phyloP scores from a whole-genome alignment of 2,888 invertebrate genomes.

The Noctua comes region DNA sequence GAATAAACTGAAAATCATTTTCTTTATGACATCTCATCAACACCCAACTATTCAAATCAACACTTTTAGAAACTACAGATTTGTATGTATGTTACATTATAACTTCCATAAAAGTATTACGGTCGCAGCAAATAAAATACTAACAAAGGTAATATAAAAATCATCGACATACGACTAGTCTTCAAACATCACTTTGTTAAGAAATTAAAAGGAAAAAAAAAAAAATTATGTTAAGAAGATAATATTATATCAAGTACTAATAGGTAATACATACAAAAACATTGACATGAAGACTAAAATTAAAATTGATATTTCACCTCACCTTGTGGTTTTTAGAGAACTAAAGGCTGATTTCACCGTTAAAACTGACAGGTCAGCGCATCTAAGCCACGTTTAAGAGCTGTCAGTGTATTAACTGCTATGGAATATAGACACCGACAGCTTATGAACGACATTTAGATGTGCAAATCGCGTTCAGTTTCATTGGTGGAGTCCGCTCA shows the following conservation, averaged over 20 bases:
- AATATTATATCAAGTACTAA: conserved; percentile 19
- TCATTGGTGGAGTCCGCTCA: neutral
- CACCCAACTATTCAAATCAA: neutral
- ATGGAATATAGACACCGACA: neutral
- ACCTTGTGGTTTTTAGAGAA: neutral
- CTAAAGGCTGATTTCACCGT: neutral
- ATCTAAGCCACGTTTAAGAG: neutral
- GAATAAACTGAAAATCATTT: conserved; percentile 27
- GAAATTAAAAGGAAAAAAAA: conserved; percentile 35
- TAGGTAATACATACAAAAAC: conserved; percentile 17
- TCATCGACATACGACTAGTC: conserved; percentile 57
- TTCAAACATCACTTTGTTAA: conserved; percentile 42
- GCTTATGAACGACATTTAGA: neutral
- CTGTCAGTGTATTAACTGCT: neutral
- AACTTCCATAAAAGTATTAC: conserved; percentile 28
- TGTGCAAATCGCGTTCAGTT: neutral
- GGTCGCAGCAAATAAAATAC: conserved; percentile 24
- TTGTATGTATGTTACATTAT: conserved; percentile 49
- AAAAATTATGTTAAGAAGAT: conserved; percentile 1
- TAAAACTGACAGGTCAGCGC: too few species aligned
- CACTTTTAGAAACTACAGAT: conserved; percentile 50
- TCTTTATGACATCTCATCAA: neutral
- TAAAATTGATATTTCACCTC: neutral
- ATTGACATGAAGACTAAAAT: conserved; percentile 13
- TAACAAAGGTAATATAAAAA: conserved; percentile 41